phyloP scores from a whole-genome alignment of 2,888 invertebrate genomes.

The Neoascia interrupta region DNA sequence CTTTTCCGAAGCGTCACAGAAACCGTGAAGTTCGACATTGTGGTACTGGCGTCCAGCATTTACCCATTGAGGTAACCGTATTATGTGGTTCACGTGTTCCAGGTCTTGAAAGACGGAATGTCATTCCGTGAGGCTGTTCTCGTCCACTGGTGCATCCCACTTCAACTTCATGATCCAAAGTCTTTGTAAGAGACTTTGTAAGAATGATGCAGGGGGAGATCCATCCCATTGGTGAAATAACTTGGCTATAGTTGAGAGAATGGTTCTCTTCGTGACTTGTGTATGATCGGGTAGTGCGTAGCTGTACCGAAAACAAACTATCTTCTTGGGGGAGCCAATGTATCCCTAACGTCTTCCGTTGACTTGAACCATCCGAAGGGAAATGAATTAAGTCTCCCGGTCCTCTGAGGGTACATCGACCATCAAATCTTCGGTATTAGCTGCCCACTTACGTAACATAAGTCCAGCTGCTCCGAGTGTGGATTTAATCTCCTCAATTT shows the following conservation, averaged over 20 bases:
- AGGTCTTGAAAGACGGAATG: no score
- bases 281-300: not conserved
- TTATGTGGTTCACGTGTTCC: no score
- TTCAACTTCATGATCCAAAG: not conserved
- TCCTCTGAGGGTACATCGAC: not conserved
- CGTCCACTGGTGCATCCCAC: not conserved
- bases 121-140: not conserved
- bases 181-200: not conserved
- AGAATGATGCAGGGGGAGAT: not conserved
- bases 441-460: constrained; percentile 11
- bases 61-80: no score
- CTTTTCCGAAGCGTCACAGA: not conserved
- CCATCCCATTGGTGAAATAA: constrained; percentile 17
- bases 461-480: constrained; percentile 40
- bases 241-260: not conserved
- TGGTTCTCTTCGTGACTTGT: not conserved
- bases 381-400: not conserved
- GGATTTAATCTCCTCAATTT: constrained; percentile 5
- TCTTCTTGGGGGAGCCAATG: no score
- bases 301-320: not conserved
- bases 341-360: not conserved
- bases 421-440: not conserved
- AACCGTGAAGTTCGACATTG: not conserved
- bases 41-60: no score
- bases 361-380: not conserved